Percentiles rank a stretch among this genome's conserved stretches.
Conservation (phyloP, 2,888 invertebrate species). For the Lysandra bellargus region DNA sequence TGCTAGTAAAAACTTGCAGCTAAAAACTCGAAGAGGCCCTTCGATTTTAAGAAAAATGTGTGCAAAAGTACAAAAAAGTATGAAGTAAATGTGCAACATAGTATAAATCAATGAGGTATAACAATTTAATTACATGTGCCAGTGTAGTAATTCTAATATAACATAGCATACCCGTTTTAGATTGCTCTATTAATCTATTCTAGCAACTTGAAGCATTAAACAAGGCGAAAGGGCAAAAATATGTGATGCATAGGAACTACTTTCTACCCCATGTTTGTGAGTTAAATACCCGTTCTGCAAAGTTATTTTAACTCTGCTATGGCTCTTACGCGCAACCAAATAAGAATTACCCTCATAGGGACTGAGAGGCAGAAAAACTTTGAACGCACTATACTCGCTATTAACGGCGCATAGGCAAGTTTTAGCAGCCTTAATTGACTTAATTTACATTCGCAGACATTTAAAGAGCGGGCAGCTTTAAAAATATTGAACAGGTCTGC, state of each 20-base stretch:
- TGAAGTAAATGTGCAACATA: not conserved
- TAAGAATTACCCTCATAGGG: not conserved
- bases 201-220: constrained; percentile 15
- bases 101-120: not conserved
- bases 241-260: constrained; percentile 8
- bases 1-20: too few species aligned
- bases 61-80: not conserved
- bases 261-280: constrained; percentile 15
- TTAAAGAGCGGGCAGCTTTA: constrained; percentile 13
- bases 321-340: not conserved
- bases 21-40: too few species aligned
- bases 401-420: constrained; percentile 6
- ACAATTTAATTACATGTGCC: not conserved
- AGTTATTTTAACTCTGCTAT: not conserved
- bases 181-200: constrained; percentile 16
- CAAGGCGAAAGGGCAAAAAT: constrained; percentile 4
- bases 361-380: not conserved
- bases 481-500: not conserved
- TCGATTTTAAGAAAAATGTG: not conserved
- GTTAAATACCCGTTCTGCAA: not conserved
- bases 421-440: constrained; percentile 4
- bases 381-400: not conserved
- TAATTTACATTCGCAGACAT: constrained; percentile 11
- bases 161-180: constrained; percentile 10
- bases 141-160: not conserved